Evolutionary conservation across 2,797 vertebrate species (phyloP), one percentile per base, ranked within the genome.

Genomic region (Chloroceryle amazona): DNA sequence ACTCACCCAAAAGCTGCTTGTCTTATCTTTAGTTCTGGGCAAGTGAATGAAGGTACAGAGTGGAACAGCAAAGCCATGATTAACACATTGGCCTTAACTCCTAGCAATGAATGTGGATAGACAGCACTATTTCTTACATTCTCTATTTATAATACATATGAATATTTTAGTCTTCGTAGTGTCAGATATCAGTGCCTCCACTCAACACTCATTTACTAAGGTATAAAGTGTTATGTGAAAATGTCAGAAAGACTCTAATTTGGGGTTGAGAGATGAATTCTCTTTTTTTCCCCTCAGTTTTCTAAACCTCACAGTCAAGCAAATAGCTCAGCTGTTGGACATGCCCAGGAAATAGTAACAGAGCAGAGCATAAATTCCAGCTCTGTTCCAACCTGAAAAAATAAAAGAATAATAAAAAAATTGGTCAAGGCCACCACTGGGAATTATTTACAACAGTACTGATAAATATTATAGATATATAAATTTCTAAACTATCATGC

Each of bases 91-190:
- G 54, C 61, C 67, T 58, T 70, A 76, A 67, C 68, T 81, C 22
- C 35, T 52, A 51, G 60, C 25, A 78, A 39, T 12, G 26, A 67
- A 65, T n/a, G 60, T 46, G 31, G 46, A 41, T 14, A 82, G 46
- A 82, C 11, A 65, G 23, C 29, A 58, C 33, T 78, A 46, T 49
- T 85, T 61, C 79, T 85, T 65, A 31, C 21, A 37, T 26, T 66
- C 83, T 84, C 18, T 87, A 80, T 89, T 95, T 90, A 67, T 71
- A 88, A 86, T 52, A 44, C 0, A 0, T 46, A 73, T 78, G 7
- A 85, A 88, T 90, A 91, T 92, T 93, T 94, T 51, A 88, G 42
- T 26, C 62, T 86, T 70, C 52, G 11, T 49, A 63, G 82, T 41
- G 76, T 66, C 84, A 92, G 65, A 65, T 61, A 79, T 78, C 91